Conservation (phyloP, 2,888 invertebrate genomes). For the Agrotis exclamationis region DNA sequence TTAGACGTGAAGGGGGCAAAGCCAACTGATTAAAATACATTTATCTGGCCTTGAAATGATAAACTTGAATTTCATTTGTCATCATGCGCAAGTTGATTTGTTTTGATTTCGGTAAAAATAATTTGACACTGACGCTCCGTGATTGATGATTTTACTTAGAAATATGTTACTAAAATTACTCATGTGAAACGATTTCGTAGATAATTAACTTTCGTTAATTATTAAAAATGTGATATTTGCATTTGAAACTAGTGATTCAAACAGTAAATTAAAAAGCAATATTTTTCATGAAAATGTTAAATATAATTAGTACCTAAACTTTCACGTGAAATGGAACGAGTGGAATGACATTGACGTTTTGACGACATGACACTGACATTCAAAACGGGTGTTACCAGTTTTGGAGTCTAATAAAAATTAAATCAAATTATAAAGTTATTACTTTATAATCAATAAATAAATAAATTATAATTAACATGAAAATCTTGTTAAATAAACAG, state of each 20-base stretch:
- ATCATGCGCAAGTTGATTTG: slow-evolving; percentile 59
- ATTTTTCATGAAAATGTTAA: too few relatives aligned
- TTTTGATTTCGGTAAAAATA: slow-evolving; percentile 58
- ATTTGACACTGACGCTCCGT: slow-evolving; percentile 42
- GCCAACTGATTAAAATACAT: slow-evolving; percentile 87
- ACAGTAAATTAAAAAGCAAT: background rate
- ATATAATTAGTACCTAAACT: too few relatives aligned
- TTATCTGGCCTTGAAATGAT: slow-evolving; percentile 89
- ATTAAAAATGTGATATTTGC: background rate
- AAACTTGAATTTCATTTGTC: slow-evolving; percentile 78
- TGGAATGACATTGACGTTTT: slow-evolving; percentile 11
- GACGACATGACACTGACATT: slow-evolving; percentile 4
- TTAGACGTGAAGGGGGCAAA: slow-evolving; percentile 74
- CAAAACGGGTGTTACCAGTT: background rate
- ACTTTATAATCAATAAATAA: too few relatives aligned
- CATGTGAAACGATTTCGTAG: background rate
- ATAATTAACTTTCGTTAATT: too few relatives aligned
- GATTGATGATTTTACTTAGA: background rate
- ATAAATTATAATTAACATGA: background rate
- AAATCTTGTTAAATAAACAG: background rate
- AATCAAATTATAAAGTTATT: background rate
- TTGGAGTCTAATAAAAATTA: background rate
- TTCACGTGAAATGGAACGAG: slow-evolving; percentile 28
- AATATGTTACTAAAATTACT: background rate
- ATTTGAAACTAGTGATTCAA: background rate